phyloP scores from a whole-genome alignment of 1,140 invertebrate species.

The Drosophila sproati region DNA sequence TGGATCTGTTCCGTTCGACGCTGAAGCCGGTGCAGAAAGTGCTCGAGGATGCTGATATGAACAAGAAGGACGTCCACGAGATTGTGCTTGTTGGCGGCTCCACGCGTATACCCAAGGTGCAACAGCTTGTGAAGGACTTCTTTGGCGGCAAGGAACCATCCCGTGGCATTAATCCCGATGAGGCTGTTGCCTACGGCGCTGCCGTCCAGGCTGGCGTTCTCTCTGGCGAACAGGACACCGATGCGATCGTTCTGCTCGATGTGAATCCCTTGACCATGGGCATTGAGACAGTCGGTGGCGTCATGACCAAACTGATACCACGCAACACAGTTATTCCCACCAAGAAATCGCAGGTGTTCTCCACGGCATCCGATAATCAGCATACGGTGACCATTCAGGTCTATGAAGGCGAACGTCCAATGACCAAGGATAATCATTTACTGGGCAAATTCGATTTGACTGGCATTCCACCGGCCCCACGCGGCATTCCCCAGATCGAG shows the following conservation, averaged over 20 bases:
- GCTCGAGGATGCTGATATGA: constrained; percentile 99
- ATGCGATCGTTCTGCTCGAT: constrained; percentile 98
- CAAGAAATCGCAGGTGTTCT: constrained; percentile 99
- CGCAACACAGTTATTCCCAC: constrained; percentile 99
- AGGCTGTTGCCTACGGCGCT: constrained; percentile 99
- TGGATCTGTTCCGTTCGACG: constrained; percentile 99
- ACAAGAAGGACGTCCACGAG: constrained; percentile 99
- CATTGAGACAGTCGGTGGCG: constrained; percentile 99
- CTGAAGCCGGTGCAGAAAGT: constrained; percentile 99
- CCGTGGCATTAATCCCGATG: constrained; percentile 99
- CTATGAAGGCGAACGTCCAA: constrained; percentile 98
- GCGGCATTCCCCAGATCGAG: constrained; percentile 99
- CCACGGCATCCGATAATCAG: constrained; percentile 99
- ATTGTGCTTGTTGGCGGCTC: constrained; percentile 99
- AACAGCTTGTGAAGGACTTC: constrained; percentile 99
- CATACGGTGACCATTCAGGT: constrained; percentile 99
- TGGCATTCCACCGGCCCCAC: constrained; percentile 98
- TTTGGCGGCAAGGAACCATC: constrained; percentile 99
- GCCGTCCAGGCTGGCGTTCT: constrained; percentile 98
- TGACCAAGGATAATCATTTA: constrained; percentile 99
- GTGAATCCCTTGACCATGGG: constrained; percentile 99
- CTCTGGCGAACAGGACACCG: constrained; percentile 95
- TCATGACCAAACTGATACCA: constrained; percentile 99
- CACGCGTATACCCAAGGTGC: constrained; percentile 99
- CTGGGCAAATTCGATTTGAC: constrained; percentile 99